Base-by-base conservation (phyloP, 2,113 vertebrate genomes). In the Osmerus eperlanus region DNA sequence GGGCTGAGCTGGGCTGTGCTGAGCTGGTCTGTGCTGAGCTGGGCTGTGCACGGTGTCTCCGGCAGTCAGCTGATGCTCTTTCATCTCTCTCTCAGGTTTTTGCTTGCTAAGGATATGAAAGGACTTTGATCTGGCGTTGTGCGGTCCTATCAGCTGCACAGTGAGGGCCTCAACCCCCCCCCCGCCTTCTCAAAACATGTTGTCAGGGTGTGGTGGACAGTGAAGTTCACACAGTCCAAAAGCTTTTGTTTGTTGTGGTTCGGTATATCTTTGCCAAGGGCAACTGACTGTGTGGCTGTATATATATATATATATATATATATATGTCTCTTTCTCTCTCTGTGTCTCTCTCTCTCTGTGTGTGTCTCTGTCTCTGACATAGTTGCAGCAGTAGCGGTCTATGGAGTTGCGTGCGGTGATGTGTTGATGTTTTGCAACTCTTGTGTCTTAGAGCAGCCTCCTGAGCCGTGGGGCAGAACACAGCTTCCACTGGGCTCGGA, bases 161-260 rank as follows among this genome's bases (percentile, higher is more conserved):
- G 62, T 12, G 65, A 77, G 69, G 79, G 75, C 75, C 73, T 76
- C 13, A 0, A 80, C 32, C 32, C 32, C 19, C 25, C 56, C 32
- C 41, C 13, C 68, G 21, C 68, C 25, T 75, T 74, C 66, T 78
- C 61, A 82, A 83, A 79, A 84, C 80, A 82, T 78, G 86, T 84
- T 80, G 79, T 86, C 76, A 81, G 84, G 85, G 87, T 47, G 86
- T 85, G 86, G 86, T 86, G 85, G 87, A 84, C 81, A 79, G 52
- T 62, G 13, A 58, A 79, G 79, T 88, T 73, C 81, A 81, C 85
- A 80, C 82, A 78, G 78, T 76, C 73, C 68, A 80, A 84, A 69
- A 67, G 55, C 70, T 76, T 84, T 84, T 82, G 78, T 89, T 87
- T 89, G 86, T 88, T 88, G 87, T 89, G 82, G 85, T 86, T 86